Conservation (phyloP, 2,113 vertebrate genomes). For the Oxyura jamaicensis region DNA sequence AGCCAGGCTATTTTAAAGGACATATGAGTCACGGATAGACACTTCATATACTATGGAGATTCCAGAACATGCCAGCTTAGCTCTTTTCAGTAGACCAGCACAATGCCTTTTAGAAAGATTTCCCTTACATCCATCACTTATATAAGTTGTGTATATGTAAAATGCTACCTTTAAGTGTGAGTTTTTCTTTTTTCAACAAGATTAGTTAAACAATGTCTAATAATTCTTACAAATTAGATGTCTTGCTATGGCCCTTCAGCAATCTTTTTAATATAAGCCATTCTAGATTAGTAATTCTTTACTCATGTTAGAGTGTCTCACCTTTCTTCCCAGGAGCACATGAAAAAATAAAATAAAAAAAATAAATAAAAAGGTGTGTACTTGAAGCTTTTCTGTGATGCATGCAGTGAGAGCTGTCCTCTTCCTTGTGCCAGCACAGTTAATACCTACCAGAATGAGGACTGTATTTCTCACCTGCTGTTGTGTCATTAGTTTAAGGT, state of each 20-base stretch:
- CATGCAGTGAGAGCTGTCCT: not conserved
- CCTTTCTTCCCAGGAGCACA: not conserved
- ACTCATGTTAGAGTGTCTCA: not conserved
- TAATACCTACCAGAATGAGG: not conserved
- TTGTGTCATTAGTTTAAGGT: not conserved
- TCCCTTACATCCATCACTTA: not conserved
- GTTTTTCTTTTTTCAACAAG: not conserved
- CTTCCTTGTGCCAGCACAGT: not conserved
- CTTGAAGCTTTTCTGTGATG: no score
- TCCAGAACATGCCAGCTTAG: not conserved
- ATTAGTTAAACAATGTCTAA: not conserved
- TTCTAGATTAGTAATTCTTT: not conserved
- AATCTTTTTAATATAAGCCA: not conserved
- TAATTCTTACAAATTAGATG: not conserved
- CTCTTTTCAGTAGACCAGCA: not conserved
- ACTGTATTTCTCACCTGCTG: not conserved
- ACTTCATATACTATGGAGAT: not conserved
- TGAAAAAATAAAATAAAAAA: no score
- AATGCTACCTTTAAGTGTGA: not conserved
- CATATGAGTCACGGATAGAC: not conserved
- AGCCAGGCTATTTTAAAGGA: not conserved
- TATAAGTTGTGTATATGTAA: not conserved
- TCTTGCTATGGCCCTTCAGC: not conserved
- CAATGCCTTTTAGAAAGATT: not conserved
- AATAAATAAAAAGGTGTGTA: no score